Percentiles rank a stretch among this genome's conserved stretches.
Evolutionary conservation across 1,140 invertebrate species (phyloP).

Genomic region (Mercenaria mercenaria): DNA sequence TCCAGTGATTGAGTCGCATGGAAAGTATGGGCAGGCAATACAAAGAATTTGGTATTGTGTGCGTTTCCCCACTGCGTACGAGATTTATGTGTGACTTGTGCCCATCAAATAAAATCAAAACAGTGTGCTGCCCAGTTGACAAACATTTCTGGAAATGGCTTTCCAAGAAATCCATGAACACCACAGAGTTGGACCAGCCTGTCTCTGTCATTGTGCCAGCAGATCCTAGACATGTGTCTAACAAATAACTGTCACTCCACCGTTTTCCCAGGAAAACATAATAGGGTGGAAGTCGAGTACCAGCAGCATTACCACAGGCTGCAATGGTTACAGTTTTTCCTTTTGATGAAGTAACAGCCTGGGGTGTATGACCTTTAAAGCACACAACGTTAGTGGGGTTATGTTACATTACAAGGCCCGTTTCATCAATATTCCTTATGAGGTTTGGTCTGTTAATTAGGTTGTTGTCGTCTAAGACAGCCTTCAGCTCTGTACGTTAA

Average conservation of each 20-base stretch:
- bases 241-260: neutral
- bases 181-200: too few relatives aligned
- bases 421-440: conserved; percentile 67
- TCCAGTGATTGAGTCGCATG: too few relatives aligned
- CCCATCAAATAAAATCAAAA: too few relatives aligned
- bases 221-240: conserved; percentile 20
- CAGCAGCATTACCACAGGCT: conserved; percentile 27
- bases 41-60: conserved; percentile 35
- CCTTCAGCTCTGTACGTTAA: conserved; percentile 76
- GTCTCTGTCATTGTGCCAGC: neutral
- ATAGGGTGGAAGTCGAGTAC: conserved; percentile 10
- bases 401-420: conserved; percentile 49
- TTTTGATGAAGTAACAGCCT: conserved; percentile 73
- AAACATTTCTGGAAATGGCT: conserved; percentile 31
- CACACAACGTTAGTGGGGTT: conserved; percentile 17
- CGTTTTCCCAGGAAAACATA: conserved; percentile 51
- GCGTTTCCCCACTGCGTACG: conserved; percentile 7
- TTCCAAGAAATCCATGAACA: conserved; percentile 2
- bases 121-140: neutral
- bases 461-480: neutral
- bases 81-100: neutral
- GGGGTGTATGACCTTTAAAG: neutral
- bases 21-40: conserved; percentile 52
- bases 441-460: conserved; percentile 34
- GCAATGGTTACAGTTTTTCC: conserved; percentile 85